Conservation (phyloP, 2,113 vertebrate species). For the Sander vitreus region DNA sequence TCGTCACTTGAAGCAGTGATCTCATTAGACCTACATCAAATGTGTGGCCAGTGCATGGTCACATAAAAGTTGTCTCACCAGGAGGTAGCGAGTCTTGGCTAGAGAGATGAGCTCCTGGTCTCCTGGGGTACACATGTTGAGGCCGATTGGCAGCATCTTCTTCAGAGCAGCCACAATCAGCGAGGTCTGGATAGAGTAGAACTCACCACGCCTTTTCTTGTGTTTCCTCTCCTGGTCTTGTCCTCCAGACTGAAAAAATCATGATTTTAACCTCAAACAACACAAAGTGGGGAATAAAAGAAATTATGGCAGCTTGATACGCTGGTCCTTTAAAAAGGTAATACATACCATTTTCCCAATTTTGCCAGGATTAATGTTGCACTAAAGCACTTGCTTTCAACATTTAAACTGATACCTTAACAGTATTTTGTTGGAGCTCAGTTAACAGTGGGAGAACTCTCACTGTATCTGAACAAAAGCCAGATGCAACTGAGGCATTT, state of each 20-base stretch:
- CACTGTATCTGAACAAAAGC: constrained; percentile 43
- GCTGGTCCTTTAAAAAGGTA: not conserved
- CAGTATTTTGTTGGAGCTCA: constrained; percentile 26
- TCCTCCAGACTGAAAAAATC: constrained; percentile 91
- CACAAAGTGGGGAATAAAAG: constrained; percentile 15
- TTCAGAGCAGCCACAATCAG: constrained; percentile 97
- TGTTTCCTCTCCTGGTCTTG: constrained; percentile 98
- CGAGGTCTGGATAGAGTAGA: constrained; percentile 98
- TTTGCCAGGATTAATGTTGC: constrained; percentile 19
- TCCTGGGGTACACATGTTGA: constrained; percentile 98
- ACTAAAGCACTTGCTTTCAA: constrained; percentile 23
- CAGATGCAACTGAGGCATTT: constrained; percentile 23
- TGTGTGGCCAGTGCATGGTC: not conserved
- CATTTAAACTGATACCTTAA: constrained; percentile 16
- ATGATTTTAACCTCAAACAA: constrained; percentile 20
- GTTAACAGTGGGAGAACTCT: constrained; percentile 25
- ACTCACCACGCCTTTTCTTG: constrained; percentile 94
- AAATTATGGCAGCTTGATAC: not conserved
- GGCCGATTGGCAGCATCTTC: constrained; percentile 98
- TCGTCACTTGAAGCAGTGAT: not conserved
- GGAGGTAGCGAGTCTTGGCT: constrained; percentile 92
- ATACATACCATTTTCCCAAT: not conserved
- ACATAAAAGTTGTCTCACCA: constrained; percentile 82
- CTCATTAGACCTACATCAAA: not conserved
- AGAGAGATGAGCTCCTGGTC: constrained; percentile 98